phyloP scores from a whole-genome alignment of 2,797 vertebrate species.

The Eupleurogrammus muticus region DNA sequence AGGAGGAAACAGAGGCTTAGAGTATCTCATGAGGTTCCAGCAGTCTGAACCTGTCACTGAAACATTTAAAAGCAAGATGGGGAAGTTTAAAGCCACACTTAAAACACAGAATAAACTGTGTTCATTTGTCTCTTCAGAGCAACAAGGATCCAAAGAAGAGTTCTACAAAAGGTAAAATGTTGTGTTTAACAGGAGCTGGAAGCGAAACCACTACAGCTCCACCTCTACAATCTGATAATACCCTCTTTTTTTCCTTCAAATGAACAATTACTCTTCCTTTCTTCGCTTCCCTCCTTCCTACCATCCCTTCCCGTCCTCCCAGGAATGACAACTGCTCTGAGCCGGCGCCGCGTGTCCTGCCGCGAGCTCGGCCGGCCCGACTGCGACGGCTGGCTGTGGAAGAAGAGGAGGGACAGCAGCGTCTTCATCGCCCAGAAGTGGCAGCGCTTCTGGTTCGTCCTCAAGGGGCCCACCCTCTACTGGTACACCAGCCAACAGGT shows the following conservation, averaged over 20 bases:
- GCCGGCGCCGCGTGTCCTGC: slow-evolving; percentile 93
- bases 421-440: slow-evolving; percentile 94
- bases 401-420: slow-evolving; percentile 90
- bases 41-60: too few relatives aligned
- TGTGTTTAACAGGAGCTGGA: neutral
- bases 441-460: slow-evolving; percentile 96
- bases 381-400: slow-evolving; percentile 95
- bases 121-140: slow-evolving; percentile 61
- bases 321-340: slow-evolving; percentile 80
- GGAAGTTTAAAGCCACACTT: neutral
- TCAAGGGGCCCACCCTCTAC: slow-evolving; percentile 91
- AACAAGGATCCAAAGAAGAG: slow-evolving; percentile 76
- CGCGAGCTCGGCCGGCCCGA: slow-evolving; percentile 91
- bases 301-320: neutral
- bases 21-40: too few relatives aligned
- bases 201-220: accelerated
- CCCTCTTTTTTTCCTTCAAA: neutral
- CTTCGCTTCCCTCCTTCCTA: neutral
- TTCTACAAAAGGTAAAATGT: slow-evolving; percentile 79
- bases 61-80: neutral
- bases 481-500: slow-evolving; percentile 93
- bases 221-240: too few relatives aligned
- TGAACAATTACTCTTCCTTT: neutral
- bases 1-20: too few relatives aligned
- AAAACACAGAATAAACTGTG: neutral